These are phyloP conservation scores for Lasiurus cinereus DNA, from an alignment of 2,113 vertebrate genomes.

Conservation along the genomic window DNA sequence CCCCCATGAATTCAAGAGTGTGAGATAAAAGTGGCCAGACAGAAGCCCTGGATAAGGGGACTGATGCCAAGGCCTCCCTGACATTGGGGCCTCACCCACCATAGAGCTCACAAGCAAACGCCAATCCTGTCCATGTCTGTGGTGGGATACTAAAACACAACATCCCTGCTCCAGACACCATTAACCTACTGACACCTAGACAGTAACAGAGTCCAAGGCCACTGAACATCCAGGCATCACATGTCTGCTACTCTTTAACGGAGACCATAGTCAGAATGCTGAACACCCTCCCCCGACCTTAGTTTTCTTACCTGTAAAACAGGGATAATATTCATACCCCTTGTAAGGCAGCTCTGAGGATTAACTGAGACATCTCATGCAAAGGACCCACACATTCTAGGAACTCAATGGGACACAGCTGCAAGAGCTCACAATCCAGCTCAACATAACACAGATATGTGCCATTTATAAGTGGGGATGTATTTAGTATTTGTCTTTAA, in stretches of 20 bases:
- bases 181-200: constrained; percentile 1
- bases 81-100: not conserved
- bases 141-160: not conserved
- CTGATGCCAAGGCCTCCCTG: not conserved
- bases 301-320: not conserved
- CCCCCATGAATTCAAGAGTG: not conserved
- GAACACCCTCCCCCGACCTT: not conserved
- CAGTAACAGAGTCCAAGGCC: constrained; percentile 6
- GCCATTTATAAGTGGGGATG: not conserved
- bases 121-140: not conserved
- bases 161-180: not conserved
- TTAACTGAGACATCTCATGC: not conserved
- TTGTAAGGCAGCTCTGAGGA: not conserved
- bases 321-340: not conserved
- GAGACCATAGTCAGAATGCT: not conserved
- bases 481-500: not conserved
- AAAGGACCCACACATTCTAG: not conserved
- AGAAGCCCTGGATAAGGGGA: not conserved
- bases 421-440: not conserved
- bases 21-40: not conserved
- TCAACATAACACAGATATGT: not conserved
- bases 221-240: not conserved
- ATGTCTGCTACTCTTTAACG: not conserved
- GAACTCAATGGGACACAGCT: not conserved
- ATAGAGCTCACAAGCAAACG: not conserved